Percentiles rank a stretch among this genome's conserved stretches.
These are phyloP conservation scores for Ectemnius cavifrons DNA, from an alignment of 2,888 invertebrate genomes.

Conservation along the genomic window DNA sequence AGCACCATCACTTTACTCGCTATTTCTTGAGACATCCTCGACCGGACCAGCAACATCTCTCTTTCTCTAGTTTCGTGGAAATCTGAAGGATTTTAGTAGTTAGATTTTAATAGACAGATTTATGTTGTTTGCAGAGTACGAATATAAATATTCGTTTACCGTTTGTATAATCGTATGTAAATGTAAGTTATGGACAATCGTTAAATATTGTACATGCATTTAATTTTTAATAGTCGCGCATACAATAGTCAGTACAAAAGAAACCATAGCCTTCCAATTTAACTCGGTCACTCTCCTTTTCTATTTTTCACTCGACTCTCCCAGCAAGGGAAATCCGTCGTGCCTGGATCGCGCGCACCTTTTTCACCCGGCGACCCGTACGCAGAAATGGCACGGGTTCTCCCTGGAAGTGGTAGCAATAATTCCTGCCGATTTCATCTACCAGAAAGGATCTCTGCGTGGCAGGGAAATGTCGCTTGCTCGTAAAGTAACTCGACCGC, in stretches of 20 bases:
- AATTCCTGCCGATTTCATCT: slow-evolving; percentile 72
- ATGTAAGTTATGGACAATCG: too few species aligned
- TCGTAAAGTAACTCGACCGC: slow-evolving; percentile 70
- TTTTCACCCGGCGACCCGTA: neutral
- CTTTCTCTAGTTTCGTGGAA: neutral
- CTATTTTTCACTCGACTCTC: neutral
- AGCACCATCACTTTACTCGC: slow-evolving; percentile 3
- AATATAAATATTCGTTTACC: too few species aligned
- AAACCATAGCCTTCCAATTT: neutral
- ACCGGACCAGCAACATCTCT: too few species aligned
- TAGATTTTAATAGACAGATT: too few species aligned
- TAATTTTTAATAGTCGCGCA: too few species aligned
- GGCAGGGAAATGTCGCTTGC: slow-evolving; percentile 67
- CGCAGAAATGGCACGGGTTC: neutral
- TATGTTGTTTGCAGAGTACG: too few species aligned
- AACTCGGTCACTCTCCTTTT: neutral
- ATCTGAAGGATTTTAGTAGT: neutral
- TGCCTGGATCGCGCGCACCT: neutral
- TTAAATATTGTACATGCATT: too few species aligned
- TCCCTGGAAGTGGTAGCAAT: slow-evolving; percentile 62
- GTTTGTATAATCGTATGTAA: too few species aligned
- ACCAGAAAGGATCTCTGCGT: slow-evolving; percentile 61
- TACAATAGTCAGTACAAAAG: too few species aligned
- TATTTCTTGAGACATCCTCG: too few species aligned
- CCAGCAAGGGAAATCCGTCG: neutral